Base-by-base conservation (phyloP, 2,797 vertebrate species). In the Nothura maculosa region DNA sequence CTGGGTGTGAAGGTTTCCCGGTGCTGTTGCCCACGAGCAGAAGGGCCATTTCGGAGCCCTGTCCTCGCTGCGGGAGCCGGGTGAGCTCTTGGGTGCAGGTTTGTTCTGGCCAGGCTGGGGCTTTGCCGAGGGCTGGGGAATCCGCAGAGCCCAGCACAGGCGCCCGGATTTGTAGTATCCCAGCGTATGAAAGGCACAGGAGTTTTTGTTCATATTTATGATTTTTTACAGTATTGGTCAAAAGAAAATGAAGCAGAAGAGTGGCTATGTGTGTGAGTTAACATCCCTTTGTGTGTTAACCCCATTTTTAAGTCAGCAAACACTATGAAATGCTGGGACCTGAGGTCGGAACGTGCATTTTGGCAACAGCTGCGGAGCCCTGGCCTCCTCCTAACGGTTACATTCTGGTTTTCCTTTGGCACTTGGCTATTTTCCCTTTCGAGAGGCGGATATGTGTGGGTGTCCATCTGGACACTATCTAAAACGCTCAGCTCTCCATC, bases 341-440 rank as follows among this genome's bases (percentile, higher is more conserved):
- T 1, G 1, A 3, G 64, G 54, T 80, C 32, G 42, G 40, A 64
- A 63, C 2, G 14, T 28, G 2, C 4, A 21, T 58, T 7, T 21
- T 70, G 72, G 61, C 68, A n/a, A 2, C 34, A 82, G 68, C 36
- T 48, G 2, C 70, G 27, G 45, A 43, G 57, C 20, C 3, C 10
- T 2, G n/a, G 40, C 12, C 4, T 1, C 0, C 61, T n/a, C 0
- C 0, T 15, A 28, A 80, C 45, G 78, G 66, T 20, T 45, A 1
- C 6, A 36, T 22, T 9, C 1, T 6, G 18, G 62, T 27, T 87
- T 84, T 52, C n/a, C 52, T 7, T 0, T 1, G 63, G 11, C 0
- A 4, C 50, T 48, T 7, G 34, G 55, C 40, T 19, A 27, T 86
- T 13, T 30, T 3, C n/a, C 12, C 30, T 32, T 34, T 5, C 3